phyloP scores from a whole-genome alignment of 2,113 vertebrate species.

The Lampris megalopsis region DNA sequence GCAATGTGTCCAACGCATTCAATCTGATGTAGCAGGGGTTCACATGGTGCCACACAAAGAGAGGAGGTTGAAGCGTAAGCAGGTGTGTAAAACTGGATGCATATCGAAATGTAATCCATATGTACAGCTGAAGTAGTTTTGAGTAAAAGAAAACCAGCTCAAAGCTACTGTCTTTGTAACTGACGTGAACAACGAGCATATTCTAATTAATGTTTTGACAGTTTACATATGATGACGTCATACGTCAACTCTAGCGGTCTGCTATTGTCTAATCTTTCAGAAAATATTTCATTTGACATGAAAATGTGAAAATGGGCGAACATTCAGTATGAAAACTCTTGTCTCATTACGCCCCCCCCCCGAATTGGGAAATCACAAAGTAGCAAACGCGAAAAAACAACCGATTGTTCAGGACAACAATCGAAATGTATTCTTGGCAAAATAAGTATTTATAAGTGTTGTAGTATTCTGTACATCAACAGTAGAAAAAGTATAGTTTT shows the following conservation, averaged over 20 bases:
- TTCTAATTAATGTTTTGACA: background rate
- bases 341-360: background rate
- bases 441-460: no score
- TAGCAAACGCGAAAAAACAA: no score
- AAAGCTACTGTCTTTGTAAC: background rate
- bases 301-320: conserved; percentile 3
- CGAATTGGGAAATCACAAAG: no score
- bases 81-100: conserved; percentile 36
- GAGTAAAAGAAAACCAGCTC: background rate
- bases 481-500: background rate
- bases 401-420: no score
- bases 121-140: conserved; percentile 15
- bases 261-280: conserved; percentile 6
- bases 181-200: conserved; percentile 4
- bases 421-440: no score
- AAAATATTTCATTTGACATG: conserved; percentile 7
- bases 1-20: conserved; percentile 80
- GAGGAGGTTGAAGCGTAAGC: conserved; percentile 67
- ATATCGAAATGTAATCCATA: conserved; percentile 52
- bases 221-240: conserved; percentile 12
- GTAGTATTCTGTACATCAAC: background rate
- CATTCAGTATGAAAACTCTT: background rate
- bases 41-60: conserved; percentile 73
- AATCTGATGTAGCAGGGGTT: conserved; percentile 55
- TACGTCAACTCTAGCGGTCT: conserved; percentile 16